phyloP scores from a whole-genome alignment of 1,140 invertebrate species.

The Cataglyphis hispanica region DNA sequence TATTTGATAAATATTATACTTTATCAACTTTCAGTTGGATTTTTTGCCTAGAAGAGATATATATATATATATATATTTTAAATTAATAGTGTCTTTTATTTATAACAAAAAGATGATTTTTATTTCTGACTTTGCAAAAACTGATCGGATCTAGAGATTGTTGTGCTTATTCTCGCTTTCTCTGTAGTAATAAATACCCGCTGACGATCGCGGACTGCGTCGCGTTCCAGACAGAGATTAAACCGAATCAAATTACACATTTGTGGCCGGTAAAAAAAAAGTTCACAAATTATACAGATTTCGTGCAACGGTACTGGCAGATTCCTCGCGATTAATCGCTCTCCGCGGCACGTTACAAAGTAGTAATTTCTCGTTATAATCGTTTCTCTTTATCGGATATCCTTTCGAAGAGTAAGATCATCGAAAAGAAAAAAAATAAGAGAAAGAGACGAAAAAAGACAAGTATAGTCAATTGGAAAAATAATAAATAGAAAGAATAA shows the following conservation, averaged over 20 bases:
- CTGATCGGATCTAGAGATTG: constrained; percentile 44
- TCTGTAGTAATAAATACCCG: constrained; percentile 51
- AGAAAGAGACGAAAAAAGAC: neutral
- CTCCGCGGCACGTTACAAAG: constrained; percentile 55
- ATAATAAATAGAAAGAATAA: neutral
- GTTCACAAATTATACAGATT: constrained; percentile 64
- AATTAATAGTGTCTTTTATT: neutral
- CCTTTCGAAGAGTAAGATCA: constrained; percentile 18
- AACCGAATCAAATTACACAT: constrained; percentile 62
- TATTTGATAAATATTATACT: constrained; percentile 10
- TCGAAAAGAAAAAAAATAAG: constrained; percentile 16
- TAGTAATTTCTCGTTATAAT: constrained; percentile 62
- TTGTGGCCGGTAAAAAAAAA: constrained; percentile 47
- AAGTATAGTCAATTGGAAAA: neutral
- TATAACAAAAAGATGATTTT: constrained; percentile 15
- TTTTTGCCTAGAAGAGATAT: neutral
- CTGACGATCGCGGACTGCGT: constrained; percentile 35
- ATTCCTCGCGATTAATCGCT: constrained; percentile 57
- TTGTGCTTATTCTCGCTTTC: constrained; percentile 48
- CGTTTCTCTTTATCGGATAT: constrained; percentile 55
- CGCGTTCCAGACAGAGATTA: constrained; percentile 60
- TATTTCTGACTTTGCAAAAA: constrained; percentile 36
- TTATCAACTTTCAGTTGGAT: neutral
- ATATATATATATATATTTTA: constrained; percentile 4
- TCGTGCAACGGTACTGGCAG: constrained; percentile 58